Conservation (phyloP, 2,113 vertebrate genomes). For the Chaetodon trifascialis region DNA sequence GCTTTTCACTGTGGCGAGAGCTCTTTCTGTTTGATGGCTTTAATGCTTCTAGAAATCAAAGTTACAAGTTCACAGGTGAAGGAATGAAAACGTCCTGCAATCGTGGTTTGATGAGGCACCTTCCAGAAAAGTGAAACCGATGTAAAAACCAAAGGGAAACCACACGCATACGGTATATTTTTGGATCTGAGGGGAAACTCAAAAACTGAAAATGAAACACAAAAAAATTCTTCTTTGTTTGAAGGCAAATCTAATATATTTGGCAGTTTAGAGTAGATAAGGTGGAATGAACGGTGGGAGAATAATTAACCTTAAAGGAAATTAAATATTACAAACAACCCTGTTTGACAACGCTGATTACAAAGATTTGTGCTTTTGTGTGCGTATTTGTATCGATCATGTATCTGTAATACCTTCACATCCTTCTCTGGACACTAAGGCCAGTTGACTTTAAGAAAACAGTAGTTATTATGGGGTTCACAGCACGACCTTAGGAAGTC, state of each 20-base stretch:
- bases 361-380: background rate
- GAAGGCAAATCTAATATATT: background rate
- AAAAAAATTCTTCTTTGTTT: background rate
- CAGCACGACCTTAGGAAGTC: conserved; percentile 66
- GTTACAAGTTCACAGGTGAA: background rate
- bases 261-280: background rate
- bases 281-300: background rate
- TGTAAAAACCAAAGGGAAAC: background rate
- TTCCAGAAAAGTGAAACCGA: background rate
- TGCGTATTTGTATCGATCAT: background rate
- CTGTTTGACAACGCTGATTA: background rate
- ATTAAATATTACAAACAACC: background rate
- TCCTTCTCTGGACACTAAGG: background rate
- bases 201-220: background rate
- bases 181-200: background rate
- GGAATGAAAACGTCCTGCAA: background rate
- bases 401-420: background rate
- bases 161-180: background rate
- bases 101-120: background rate
- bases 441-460: conserved; percentile 42
- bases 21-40: conserved; percentile 28
- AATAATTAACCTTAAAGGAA: background rate
- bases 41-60: conserved; percentile 29
- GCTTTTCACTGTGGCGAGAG: conserved; percentile 13
- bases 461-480: conserved; percentile 52